phyloP scores from a whole-genome alignment of 2,113 vertebrate genomes.

The Lasiurus borealis region DNA sequence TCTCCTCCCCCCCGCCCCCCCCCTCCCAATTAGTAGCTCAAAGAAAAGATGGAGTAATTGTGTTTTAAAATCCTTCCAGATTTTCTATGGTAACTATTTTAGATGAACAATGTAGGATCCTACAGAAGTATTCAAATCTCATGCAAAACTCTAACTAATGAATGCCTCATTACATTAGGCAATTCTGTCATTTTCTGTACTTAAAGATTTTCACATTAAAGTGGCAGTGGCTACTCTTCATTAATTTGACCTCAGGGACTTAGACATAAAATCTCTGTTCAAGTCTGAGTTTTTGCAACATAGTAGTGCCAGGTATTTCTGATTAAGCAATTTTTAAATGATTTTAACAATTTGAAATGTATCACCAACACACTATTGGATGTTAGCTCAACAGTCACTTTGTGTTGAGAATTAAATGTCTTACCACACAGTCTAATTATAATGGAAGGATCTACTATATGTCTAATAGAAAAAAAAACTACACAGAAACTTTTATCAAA shows the following conservation, averaged over 20 bases:
- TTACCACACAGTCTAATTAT: conserved; percentile 62
- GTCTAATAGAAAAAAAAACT: conserved; percentile 64
- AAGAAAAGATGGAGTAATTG: not conserved
- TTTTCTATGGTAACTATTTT: not conserved
- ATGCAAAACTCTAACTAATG: conserved; percentile 48
- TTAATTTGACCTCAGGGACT: not conserved
- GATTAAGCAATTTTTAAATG: not conserved
- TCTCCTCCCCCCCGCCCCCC: not conserved
- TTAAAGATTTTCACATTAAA: not conserved
- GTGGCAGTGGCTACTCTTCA: not conserved
- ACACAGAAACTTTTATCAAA: conserved; percentile 74
- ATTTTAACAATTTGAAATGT: conserved; percentile 46
- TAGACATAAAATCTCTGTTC: not conserved
- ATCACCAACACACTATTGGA: not conserved
- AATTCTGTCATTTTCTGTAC: not conserved
- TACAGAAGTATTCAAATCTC: not conserved
- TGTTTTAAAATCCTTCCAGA: conserved; percentile 38
- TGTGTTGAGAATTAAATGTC: conserved; percentile 51
- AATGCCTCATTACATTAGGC: not conserved
- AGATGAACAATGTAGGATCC: not conserved
- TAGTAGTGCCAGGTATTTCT: not conserved
- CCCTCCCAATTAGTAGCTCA: not conserved
- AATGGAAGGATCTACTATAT: conserved; percentile 19
- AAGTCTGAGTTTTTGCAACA: not conserved
- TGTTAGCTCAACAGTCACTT: not conserved